These are phyloP conservation scores for Calameuta idolon DNA, from an alignment of 2,888 invertebrate species.

Conservation along the genomic window DNA sequence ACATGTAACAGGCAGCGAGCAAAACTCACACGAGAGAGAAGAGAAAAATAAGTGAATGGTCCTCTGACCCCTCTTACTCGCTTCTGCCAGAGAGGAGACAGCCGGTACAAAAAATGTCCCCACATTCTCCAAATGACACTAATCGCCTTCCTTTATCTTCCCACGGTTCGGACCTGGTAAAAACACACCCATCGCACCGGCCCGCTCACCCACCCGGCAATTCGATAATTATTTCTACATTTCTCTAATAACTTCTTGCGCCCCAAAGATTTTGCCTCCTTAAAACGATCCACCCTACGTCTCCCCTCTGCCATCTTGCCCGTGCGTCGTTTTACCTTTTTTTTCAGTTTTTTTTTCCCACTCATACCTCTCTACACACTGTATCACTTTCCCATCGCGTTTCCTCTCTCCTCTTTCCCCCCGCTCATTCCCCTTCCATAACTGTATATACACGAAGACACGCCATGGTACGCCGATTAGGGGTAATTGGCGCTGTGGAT, in stretches of 20 bases:
- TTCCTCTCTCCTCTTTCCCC: neutral
- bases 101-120: slow-evolving; percentile 50
- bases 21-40: neutral
- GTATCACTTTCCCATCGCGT: neutral
- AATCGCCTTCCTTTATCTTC: slow-evolving; percentile 67
- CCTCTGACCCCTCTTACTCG: neutral
- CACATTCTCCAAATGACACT: slow-evolving; percentile 66
- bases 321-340: slow-evolving; percentile 10
- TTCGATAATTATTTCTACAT: slow-evolving; percentile 64
- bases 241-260: slow-evolving; percentile 59
- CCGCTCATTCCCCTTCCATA: neutral
- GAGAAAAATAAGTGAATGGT: neutral
- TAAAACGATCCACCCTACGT: slow-evolving; percentile 19
- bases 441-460: neutral
- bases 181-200: slow-evolving; percentile 39
- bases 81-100: neutral
- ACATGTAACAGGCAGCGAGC: neutral
- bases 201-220: slow-evolving; percentile 48
- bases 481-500: slow-evolving; percentile 30
- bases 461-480: slow-evolving; percentile 20
- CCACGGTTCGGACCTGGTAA: slow-evolving; percentile 62
- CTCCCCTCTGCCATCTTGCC: slow-evolving; percentile 22
- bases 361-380: neutral
- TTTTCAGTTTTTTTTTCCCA: slow-evolving; percentile 11
- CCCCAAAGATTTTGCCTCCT: slow-evolving; percentile 10